Percentiles rank a stretch among this genome's conserved stretches.
Evolutionary conservation across 2,888 invertebrate species (phyloP).

Genomic region (Ganaspis brasiliensis): DNA sequence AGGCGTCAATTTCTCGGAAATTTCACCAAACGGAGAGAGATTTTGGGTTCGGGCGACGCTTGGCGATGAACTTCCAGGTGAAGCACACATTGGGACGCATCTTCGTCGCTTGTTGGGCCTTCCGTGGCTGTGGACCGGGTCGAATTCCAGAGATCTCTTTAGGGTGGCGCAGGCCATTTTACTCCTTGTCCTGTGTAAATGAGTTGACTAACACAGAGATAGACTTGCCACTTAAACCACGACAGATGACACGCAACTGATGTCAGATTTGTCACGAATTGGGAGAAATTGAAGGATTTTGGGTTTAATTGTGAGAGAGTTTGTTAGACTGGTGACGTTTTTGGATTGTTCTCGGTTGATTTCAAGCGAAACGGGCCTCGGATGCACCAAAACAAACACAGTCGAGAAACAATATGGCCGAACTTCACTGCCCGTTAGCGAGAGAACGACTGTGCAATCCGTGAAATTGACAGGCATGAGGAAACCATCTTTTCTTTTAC

Average conservation of each 20-base stretch:
- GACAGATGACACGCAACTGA: neutral
- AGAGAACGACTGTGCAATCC: constrained; percentile 68
- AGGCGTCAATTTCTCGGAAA: constrained; percentile 93
- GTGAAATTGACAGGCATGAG: too few relatives aligned
- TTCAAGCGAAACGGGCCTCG: constrained; percentile 55
- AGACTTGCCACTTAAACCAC: constrained; percentile 4
- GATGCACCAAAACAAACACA: constrained; percentile 78
- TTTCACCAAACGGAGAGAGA: constrained; percentile 92
- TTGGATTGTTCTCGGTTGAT: constrained; percentile 61
- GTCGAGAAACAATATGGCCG: constrained; percentile 78
- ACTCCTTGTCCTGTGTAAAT: constrained; percentile 52
- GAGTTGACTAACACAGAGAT: constrained; percentile 63
- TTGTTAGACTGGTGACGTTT: neutral
- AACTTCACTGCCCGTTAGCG: constrained; percentile 66
- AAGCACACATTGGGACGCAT: constrained; percentile 93
- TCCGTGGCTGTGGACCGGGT: constrained; percentile 91
- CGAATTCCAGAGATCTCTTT: constrained; percentile 97
- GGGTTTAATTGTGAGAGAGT: neutral
- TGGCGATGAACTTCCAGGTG: constrained; percentile 80
- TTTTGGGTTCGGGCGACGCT: constrained; percentile 79
- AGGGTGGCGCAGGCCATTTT: constrained; percentile 98
- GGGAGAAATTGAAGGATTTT: neutral
- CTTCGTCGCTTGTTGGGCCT: constrained; percentile 94
- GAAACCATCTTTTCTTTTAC: too few relatives aligned
- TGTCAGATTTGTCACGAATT: neutral